Percentiles rank a stretch among this genome's conserved stretches.
These are phyloP conservation scores for Hydrocynus forskahlii DNA, from an alignment of 2,797 vertebrate species.

Conservation along the genomic window DNA sequence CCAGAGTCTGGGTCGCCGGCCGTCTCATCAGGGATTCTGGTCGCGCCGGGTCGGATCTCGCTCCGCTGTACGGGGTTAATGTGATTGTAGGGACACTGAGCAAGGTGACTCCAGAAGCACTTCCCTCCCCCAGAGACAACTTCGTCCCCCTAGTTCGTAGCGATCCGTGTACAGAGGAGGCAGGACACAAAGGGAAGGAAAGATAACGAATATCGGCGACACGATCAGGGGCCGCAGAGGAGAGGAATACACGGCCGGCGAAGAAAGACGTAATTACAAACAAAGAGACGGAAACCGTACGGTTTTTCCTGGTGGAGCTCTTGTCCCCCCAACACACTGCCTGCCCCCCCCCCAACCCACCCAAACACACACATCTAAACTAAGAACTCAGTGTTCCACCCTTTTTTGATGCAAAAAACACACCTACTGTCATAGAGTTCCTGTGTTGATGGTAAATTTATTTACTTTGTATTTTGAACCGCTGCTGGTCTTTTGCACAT, in stretches of 20 bases:
- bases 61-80: slow-evolving; percentile 55
- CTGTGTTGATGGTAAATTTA: no score
- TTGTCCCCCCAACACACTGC: no score
- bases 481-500: no score
- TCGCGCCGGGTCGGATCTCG: slow-evolving; percentile 19
- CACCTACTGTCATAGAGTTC: no score
- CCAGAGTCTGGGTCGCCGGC: slow-evolving; percentile 16
- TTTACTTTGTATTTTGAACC: no score
- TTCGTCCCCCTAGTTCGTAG: not conserved
- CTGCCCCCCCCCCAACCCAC: no score
- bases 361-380: no score
- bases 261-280: not conserved
- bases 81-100: slow-evolving; percentile 45
- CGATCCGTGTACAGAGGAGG: not conserved
- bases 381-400: no score
- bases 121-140: not conserved
- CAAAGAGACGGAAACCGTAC: no score
- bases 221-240: not conserved
- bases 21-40: slow-evolving; percentile 44
- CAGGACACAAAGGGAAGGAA: not conserved
- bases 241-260: not conserved
- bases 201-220: not conserved
- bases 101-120: slow-evolving; percentile 50
- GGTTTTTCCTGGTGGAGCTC: not conserved
- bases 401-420: no score